phyloP scores from a whole-genome alignment of 2,888 invertebrate genomes.

The Brachyptera putata region DNA sequence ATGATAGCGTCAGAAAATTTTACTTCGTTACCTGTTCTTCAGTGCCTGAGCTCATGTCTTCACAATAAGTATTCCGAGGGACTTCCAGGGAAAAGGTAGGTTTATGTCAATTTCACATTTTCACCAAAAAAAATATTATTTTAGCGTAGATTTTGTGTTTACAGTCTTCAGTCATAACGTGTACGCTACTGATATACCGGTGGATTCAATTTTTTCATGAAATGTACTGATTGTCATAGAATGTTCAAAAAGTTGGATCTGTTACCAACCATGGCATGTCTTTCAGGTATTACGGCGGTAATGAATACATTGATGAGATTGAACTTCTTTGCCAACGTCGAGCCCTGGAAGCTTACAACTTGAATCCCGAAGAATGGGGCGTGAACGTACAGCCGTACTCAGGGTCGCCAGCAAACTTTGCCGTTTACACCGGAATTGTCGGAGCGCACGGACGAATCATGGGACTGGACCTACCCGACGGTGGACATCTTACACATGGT shows the following conservation, averaged over 20 bases:
- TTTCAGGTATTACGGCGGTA: slow-evolving; percentile 92
- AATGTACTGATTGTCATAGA: no score
- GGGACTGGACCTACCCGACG: slow-evolving; percentile 93
- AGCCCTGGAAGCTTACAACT: slow-evolving; percentile 74
- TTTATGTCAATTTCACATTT: not conserved
- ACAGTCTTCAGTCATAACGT: no score
- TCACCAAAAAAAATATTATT: no score
- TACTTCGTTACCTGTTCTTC: slow-evolving; percentile 83
- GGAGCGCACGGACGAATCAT: slow-evolving; percentile 95
- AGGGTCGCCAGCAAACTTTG: slow-evolving; percentile 94
- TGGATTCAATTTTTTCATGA: no score
- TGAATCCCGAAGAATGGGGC: slow-evolving; percentile 87
- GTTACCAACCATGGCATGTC: no score
- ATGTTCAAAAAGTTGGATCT: no score
- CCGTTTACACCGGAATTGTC: slow-evolving; percentile 86
- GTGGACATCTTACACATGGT: slow-evolving; percentile 89
- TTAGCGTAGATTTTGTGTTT: no score
- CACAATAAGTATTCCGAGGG: slow-evolving; percentile 97
- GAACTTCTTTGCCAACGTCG: slow-evolving; percentile 86
- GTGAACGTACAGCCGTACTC: slow-evolving; percentile 98
- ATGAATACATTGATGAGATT: slow-evolving; percentile 91
- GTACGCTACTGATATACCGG: no score
- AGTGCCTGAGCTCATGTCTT: slow-evolving; percentile 84
- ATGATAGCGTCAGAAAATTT: slow-evolving; percentile 98
- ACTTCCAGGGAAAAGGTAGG: slow-evolving; percentile 80